These are phyloP conservation scores for Cacatua alba DNA, from an alignment of 2,113 vertebrate species.

Conservation along the genomic window DNA sequence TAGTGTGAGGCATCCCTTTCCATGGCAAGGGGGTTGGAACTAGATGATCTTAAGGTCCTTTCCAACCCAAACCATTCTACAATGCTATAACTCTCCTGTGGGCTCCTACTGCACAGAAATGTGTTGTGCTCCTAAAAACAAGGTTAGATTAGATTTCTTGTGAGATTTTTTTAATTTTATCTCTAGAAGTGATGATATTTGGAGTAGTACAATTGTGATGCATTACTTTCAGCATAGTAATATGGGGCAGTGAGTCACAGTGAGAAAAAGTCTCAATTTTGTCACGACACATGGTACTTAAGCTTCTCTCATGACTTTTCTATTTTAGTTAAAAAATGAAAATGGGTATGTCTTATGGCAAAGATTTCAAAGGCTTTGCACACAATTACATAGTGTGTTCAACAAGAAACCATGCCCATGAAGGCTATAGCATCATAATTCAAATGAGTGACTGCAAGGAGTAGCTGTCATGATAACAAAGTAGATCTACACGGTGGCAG, in stretches of 20 bases:
- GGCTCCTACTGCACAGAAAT: neutral
- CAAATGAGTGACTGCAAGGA: neutral
- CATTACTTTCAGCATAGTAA: neutral
- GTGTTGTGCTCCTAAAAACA: neutral
- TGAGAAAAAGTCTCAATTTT: neutral
- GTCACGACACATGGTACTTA: neutral
- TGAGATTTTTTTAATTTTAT: neutral
- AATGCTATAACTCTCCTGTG: neutral
- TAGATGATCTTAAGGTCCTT: neutral
- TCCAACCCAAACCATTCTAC: neutral
- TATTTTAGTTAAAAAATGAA: neutral
- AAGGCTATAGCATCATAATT: neutral
- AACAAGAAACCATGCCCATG: neutral
- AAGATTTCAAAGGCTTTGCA: neutral
- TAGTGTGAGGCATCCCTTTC: neutral
- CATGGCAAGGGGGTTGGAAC: neutral
- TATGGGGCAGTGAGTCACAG: neutral
- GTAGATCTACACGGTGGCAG: neutral
- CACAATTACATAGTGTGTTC: neutral
- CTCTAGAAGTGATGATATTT: neutral
- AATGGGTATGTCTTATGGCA: fast-evolving
- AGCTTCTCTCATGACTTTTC: neutral
- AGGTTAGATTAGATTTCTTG: neutral
- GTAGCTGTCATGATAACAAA: neutral
- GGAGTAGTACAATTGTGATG: neutral